phyloP scores from a whole-genome alignment of 2,888 invertebrate genomes.

The Seladonia tumulorum region DNA sequence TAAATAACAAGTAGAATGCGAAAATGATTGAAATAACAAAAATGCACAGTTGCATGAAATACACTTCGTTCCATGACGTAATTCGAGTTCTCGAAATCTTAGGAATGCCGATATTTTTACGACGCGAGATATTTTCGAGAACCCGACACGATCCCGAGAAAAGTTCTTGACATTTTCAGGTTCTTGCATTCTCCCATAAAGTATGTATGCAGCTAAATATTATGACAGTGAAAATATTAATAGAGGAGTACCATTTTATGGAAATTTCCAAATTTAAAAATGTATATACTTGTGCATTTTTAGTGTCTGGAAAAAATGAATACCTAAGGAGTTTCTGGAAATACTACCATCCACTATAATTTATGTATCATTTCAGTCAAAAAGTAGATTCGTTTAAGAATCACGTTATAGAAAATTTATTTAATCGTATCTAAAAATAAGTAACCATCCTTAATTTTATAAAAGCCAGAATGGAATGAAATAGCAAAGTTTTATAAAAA shows the following conservation, averaged over 20 bases:
- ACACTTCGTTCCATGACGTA: neutral
- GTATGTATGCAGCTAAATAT: neutral
- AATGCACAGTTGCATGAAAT: neutral
- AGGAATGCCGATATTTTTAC: constrained; percentile 1
- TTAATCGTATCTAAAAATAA: neutral
- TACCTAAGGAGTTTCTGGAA: neutral
- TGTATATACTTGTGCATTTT: neutral
- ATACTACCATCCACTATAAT: neutral
- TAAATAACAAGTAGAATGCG: too few relatives aligned
- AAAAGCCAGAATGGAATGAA: neutral
- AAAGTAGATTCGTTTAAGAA: neutral
- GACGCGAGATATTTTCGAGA: constrained; percentile 1
- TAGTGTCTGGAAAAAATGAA: neutral
- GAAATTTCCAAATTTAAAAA: neutral
- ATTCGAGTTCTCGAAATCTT: neutral
- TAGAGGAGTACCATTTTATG: neutral
- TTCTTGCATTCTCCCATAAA: neutral
- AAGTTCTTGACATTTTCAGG: neutral
- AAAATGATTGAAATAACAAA: neutral
- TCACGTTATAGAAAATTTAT: neutral
- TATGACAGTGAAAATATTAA: neutral
- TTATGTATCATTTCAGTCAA: neutral
- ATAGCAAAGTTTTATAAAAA: neutral
- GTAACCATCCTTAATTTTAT: neutral
- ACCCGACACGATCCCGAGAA: neutral